Percentiles rank a stretch among this genome's conserved stretches.
Conservation (phyloP, 1,140 invertebrate genomes). For the Panagrolaimus sp. region DNA sequence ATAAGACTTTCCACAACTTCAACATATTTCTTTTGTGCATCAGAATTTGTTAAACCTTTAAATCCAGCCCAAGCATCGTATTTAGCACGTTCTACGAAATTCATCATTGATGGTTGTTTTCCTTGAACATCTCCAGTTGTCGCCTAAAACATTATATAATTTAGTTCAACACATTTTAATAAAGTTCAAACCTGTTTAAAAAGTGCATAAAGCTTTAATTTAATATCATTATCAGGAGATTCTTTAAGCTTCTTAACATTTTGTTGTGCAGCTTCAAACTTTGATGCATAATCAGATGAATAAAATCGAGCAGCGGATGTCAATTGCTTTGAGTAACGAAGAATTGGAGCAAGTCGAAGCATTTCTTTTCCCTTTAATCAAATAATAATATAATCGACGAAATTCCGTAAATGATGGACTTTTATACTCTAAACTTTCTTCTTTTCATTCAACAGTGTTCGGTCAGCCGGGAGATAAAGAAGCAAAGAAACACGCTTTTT, state of each 20-base stretch:
- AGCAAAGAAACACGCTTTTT: too few relatives aligned
- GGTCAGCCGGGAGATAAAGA: too few relatives aligned
- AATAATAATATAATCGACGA: too few relatives aligned
- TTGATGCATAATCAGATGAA: slow-evolving; percentile 15
- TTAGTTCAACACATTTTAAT: not conserved
- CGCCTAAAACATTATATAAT: slow-evolving; percentile 59
- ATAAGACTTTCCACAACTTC: slow-evolving; percentile 33
- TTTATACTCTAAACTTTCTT: too few relatives aligned
- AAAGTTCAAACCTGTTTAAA: slow-evolving; percentile 64
- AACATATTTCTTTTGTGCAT: slow-evolving; percentile 36
- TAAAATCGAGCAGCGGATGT: not conserved
- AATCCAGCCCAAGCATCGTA: slow-evolving; percentile 65
- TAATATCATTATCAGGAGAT: slow-evolving; percentile 64
- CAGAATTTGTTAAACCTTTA: slow-evolving; percentile 34
- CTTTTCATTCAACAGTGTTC: too few relatives aligned
- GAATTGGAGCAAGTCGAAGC: too few relatives aligned
- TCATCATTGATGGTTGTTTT: slow-evolving; percentile 65
- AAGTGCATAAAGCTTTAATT: slow-evolving; percentile 66
- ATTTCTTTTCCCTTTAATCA: too few relatives aligned
- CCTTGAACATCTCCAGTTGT: slow-evolving; percentile 64
- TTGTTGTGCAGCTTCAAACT: slow-evolving; percentile 62
- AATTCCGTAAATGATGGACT: too few relatives aligned
- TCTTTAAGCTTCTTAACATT: slow-evolving; percentile 60
- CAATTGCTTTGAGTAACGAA: too few relatives aligned
- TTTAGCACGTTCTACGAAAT: slow-evolving; percentile 67